Base-by-base conservation (phyloP, 2,888 invertebrate genomes). In the Marasmarcha lunaedactyla region DNA sequence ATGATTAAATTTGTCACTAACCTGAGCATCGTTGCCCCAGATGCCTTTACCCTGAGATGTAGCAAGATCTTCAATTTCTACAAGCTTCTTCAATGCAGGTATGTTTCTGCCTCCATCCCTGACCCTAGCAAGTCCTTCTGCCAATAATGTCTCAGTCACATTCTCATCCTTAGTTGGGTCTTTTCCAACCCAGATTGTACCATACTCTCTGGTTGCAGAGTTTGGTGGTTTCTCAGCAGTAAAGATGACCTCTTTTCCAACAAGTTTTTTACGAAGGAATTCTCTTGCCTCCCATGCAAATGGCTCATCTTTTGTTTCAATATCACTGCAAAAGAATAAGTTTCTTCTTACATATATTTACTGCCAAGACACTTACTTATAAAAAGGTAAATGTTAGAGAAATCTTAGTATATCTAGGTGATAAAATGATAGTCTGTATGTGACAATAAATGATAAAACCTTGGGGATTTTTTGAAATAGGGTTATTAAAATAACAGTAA, bases 271-370 rank as follows among this genome's bases (percentile, higher is more conserved):
- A 27, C 98, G 88, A 37, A 99, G 84, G 63, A 91, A 98, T 77
- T 99, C 98, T 40, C 98, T 89, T 1, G 98, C 94, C 64, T 98
- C 98, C 97, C 98, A 99, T 0, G 97, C 98, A 85, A 87, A 98
- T 1, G 98, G 94, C 76, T 98, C 94, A 66, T 95, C 95, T 66
- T 89, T 91, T 9, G 88, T 87, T 57, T 91, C 91, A 35, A 87
- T 87, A 33, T 87, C 85, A 67, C 86, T 88, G 67, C 37, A 54
- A 60, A n/a, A n/a, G n/a, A n/a, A n/a, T n/a, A n/a, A n/a, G n/a
- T n/a, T n/a, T n/a, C 42, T n/a, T n/a, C n/a, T n/a, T n/a, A n/a
- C n/a, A n/a, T n/a, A n/a, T n/a, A n/a, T n/a, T n/a, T n/a, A n/a
- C n/a, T n/a, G n/a, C n/a, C n/a, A n/a, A n/a, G n/a, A n/a, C n/a